Evolutionary conservation across 2,113 vertebrate species (phyloP), one percentile per base, ranked within the genome.

Genomic region (Pachypanchax playfairii): DNA sequence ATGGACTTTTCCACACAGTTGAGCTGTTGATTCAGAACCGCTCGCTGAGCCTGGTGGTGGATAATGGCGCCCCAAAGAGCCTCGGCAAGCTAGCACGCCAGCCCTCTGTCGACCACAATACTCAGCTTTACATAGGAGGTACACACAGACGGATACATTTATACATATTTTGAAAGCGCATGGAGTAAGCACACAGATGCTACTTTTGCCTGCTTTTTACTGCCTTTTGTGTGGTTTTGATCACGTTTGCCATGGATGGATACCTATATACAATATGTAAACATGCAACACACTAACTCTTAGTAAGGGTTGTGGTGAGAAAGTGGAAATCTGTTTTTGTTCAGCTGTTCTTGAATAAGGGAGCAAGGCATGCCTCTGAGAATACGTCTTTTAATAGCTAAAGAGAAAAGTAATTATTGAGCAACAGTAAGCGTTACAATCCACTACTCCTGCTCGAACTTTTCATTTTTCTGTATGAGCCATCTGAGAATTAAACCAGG

Each of bases 51-150:
- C 89, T 99, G 73, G 95, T 98, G 79, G 96, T 99, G 82, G 96
- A 99, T 78, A 95, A 95, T 58, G 96, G 97, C 15, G 80, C 89
- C 71, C 96, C 95, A 43, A 97, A 96, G 92, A 99, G 94, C 49
- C 91, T 99, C 54, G 94, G 96, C 26, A 98, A 97, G 76, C 92
- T 97, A 26, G 93, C 94, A n/a, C 96, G 96, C 21, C 94, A 95
- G 65, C 93, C 94, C 0, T 89, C 93, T 0, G 91, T 94, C 33
- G 93, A 93, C 87, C 92, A 92, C 86, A 96, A 92, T 85, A 96
- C 95, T 7, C 94, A 96, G 8, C 94, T 98, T 41, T 99, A 97
- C 87, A 94, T 99, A 21, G 97, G 97, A 93, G 97, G 97, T 98
- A 76, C n/a, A 14, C 4, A 4, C 36, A 59, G 41, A 47, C n/a